Evolutionary conservation across 1,140 invertebrate species (phyloP).

Genomic region (Condylostylus longicornis): DNA sequence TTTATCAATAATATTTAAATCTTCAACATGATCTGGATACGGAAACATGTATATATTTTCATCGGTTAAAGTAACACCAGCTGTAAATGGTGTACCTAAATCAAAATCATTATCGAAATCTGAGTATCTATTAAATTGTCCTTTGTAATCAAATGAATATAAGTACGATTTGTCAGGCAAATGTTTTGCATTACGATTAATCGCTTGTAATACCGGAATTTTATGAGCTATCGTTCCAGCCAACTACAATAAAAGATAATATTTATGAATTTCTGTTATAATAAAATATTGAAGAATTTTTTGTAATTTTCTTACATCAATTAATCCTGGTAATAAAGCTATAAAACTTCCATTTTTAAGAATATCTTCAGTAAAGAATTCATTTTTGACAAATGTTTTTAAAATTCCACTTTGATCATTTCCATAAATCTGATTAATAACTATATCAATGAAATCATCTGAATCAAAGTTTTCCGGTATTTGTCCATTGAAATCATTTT

Average conservation of each 20-base stretch:
- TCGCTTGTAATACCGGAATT: conserved; percentile 22
- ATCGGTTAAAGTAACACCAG: conserved; percentile 26
- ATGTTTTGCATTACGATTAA: conserved; percentile 30
- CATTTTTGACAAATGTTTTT: conserved; percentile 27
- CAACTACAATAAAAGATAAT: conserved; percentile 12
- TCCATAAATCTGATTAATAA: conserved; percentile 23
- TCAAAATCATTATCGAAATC: conserved; percentile 29
- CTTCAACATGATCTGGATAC: conserved; percentile 22
- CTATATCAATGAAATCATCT: conserved; percentile 25
- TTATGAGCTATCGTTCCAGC: conserved; percentile 28
- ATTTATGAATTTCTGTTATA: not conserved
- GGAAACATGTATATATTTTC: conserved; percentile 28
- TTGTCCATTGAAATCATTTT: conserved; percentile 26
- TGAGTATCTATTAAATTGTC: conserved; percentile 28
- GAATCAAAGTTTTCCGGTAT: conserved; percentile 26
- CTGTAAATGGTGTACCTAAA: conserved; percentile 29
- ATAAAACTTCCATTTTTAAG: conserved; percentile 27
- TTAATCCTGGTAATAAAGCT: conserved; percentile 20
- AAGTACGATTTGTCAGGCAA: conserved; percentile 26
- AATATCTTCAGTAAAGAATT: conserved; percentile 25
- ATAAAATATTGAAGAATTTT: not conserved
- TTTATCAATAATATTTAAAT: conserved; percentile 22
- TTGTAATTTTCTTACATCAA: conserved; percentile 17
- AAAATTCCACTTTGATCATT: conserved; percentile 27
- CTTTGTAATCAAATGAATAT: conserved; percentile 28